Conservation (phyloP, 2,797 vertebrate genomes). For the Pangasius larnaudii region DNA sequence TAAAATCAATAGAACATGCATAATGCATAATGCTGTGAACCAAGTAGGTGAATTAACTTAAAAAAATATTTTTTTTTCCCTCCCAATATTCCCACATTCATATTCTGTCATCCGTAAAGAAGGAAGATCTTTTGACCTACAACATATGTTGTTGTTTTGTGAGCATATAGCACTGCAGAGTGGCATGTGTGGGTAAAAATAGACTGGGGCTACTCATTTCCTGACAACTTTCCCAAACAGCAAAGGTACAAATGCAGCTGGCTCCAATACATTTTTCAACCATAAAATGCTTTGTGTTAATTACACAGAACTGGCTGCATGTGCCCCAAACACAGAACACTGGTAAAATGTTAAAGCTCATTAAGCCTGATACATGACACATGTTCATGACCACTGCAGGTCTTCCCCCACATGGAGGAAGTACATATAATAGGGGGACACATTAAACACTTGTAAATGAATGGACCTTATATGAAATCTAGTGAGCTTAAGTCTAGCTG, state of each 20-base stretch:
- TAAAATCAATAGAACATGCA: neutral
- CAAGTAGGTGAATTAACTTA: neutral
- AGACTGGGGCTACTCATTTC: constrained; percentile 19
- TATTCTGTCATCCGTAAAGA: neutral
- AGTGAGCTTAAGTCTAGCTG: constrained; percentile 15
- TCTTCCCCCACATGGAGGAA: constrained; percentile 8
- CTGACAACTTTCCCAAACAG: constrained; percentile 29
- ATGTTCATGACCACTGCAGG: constrained; percentile 56
- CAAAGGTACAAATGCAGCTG: constrained; percentile 46
- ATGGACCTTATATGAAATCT: neutral
- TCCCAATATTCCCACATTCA: neutral
- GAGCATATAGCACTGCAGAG: neutral
- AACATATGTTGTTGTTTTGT: neutral
- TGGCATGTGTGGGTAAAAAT: neutral
- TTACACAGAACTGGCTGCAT: constrained; percentile 19
- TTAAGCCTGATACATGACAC: constrained; percentile 49
- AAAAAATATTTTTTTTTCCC: neutral
- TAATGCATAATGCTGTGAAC: neutral
- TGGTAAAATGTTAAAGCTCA: constrained; percentile 63
- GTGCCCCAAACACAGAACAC: constrained; percentile 49
- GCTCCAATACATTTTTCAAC: constrained; percentile 43
- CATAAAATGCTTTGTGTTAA: constrained; percentile 41
- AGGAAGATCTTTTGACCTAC: neutral
- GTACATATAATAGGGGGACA: neutral
- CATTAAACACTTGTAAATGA: neutral